Percentiles rank a stretch among this genome's conserved stretches.
Evolutionary conservation across 2,888 invertebrate genomes (phyloP).

Genomic region (Tupiocoris notatus): DNA sequence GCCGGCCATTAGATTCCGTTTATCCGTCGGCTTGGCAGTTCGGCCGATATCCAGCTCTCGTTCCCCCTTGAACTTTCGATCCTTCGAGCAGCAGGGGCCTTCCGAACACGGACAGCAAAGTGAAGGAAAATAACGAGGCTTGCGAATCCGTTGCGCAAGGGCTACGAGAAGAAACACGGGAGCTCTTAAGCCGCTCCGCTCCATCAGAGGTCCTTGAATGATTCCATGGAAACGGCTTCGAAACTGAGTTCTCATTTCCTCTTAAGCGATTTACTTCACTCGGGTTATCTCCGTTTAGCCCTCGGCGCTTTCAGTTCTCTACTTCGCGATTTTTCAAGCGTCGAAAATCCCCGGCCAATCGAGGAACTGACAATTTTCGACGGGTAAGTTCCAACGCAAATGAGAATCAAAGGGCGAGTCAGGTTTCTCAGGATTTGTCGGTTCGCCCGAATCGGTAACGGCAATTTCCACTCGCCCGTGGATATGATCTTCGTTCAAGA

Average conservation of each 20-base stretch:
- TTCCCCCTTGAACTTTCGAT: background rate
- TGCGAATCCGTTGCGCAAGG: background rate
- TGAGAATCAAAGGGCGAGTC: too few relatives aligned
- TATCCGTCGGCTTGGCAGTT: too few relatives aligned
- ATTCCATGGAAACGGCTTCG: constrained; percentile 19
- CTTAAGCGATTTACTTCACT: constrained; percentile 31
- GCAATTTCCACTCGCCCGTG: too few relatives aligned
- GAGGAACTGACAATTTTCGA: too few relatives aligned
- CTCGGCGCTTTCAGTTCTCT: too few relatives aligned
- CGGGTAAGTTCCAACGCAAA: too few relatives aligned
- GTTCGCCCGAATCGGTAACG: too few relatives aligned
- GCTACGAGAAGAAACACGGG: background rate
- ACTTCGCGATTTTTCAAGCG: too few relatives aligned
- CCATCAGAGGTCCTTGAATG: constrained; percentile 15
- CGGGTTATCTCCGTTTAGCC: constrained; percentile 30
- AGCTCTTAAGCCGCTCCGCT: background rate
- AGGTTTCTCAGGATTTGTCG: too few relatives aligned
- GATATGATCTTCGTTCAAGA: too few relatives aligned
- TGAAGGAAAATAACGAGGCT: background rate
- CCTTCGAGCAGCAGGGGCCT: background rate
- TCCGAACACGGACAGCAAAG: background rate
- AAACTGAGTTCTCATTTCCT: constrained; percentile 28
- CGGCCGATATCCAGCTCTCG: background rate
- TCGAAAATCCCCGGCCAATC: too few relatives aligned
- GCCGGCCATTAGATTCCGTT: too few relatives aligned